Conservation (phyloP, 2,797 vertebrate species). For the Podarcis lilfordi region DNA sequence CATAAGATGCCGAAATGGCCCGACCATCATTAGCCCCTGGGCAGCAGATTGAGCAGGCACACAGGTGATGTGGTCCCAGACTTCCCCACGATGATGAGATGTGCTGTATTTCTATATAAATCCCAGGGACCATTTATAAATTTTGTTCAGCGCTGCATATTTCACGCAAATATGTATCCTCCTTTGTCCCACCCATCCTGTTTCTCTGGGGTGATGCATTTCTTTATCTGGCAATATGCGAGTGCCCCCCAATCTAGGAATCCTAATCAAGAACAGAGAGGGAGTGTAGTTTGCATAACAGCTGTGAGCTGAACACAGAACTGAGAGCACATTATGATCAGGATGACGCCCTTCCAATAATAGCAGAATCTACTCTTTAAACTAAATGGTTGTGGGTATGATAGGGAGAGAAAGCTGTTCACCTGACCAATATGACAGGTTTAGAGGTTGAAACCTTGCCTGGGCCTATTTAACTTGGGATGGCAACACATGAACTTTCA, state of each 20-base stretch:
- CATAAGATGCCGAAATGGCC: too few relatives aligned
- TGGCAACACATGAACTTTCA: neutral
- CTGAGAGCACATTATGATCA: neutral
- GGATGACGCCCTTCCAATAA: neutral
- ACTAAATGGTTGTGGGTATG: neutral
- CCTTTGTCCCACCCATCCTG: neutral
- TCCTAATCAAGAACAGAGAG: rapidly evolving
- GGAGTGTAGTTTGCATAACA: neutral
- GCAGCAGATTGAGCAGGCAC: too few relatives aligned
- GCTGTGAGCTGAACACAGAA: neutral
- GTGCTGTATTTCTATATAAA: too few relatives aligned
- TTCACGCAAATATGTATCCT: neutral
- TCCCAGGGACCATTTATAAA: neutral
- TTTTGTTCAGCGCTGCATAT: neutral
- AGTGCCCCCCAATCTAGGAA: neutral
- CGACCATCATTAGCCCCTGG: too few relatives aligned
- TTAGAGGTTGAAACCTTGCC: neutral
- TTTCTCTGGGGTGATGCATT: neutral
- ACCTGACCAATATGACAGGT: neutral
- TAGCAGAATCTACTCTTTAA: neutral
- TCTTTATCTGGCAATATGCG: neutral
- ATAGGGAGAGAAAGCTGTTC: neutral
- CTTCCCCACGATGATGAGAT: too few relatives aligned
- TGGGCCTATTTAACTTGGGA: neutral
- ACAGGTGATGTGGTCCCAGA: too few relatives aligned